Base-by-base conservation (phyloP, 2,888 invertebrate species). In the Tachystola acroxantha region DNA sequence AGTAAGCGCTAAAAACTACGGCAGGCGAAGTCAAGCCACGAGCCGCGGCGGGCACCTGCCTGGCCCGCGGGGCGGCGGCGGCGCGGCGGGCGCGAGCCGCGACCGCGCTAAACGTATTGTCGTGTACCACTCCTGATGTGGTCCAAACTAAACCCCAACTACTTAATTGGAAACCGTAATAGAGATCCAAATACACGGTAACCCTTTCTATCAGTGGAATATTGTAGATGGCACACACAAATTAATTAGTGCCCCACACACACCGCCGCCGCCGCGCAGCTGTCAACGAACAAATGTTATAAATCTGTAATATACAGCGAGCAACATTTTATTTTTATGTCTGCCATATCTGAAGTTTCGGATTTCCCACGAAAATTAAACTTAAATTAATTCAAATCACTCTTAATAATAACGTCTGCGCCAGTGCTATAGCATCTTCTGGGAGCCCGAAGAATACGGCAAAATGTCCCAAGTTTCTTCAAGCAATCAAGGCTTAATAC, bases 401-500 rank as follows among this genome's bases (percentile, higher is more conserved):
- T 70, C 69, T 72, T 69, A 75, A 77, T 66, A 80, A 84, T 81
- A 78, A 78, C 71, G 80, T 78, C 73, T 75, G 74, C 72, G 76
- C 75, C 66, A 69, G 75, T 73, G 67, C 68, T 74, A 65, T 74
- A 71, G 67, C 70, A 82, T 85, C 82, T 79, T 67, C 77, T 64
- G 82, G 85, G 85, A 85, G 77, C 72, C 60, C 67, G 76, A 85
- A 85, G 85, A 85, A 85, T 82, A 84, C 81, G 76, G 78, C 76
- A 76, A 80, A 86, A 86, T 85, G 85, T 84, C 76, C 81, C 81
- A 86, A 86, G 78, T 86, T 86, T 86, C 81, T 84, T 79, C 74
- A 76, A 85, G 86, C 85, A 86, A 86, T 86, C 86, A 85, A 78
- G 84, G 79, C 86, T 86, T 86, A 85, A 85, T 84, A 84, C 78